A percentile compares a stretch with the other conserved stretches of the same genome.
Conservation (phyloP, 2,888 invertebrate genomes). For the Peribatodes rhomboidaria region DNA sequence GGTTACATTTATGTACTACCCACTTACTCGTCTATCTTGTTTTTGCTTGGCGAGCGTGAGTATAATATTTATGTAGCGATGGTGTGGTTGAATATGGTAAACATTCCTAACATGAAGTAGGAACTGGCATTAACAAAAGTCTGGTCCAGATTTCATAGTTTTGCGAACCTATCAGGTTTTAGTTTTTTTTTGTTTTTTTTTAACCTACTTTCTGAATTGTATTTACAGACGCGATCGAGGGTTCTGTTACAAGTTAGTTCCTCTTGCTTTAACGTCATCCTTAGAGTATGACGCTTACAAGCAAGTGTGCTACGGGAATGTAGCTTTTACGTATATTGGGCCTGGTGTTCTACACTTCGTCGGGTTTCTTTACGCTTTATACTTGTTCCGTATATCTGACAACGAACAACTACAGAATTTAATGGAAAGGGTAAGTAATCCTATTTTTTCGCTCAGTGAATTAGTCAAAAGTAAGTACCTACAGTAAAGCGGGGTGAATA, state of each 20-base stretch:
- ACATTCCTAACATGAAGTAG: too few species aligned
- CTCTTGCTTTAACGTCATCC: slow-evolving; percentile 74
- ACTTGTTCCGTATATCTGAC: slow-evolving; percentile 91
- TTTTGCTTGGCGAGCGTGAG: too few species aligned
- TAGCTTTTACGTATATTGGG: slow-evolving; percentile 90
- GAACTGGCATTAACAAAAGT: too few species aligned
- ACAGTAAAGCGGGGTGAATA: too few species aligned
- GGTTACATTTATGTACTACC: too few species aligned
- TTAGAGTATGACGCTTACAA: slow-evolving; percentile 83
- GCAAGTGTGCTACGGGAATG: slow-evolving; percentile 90
- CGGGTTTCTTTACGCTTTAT: slow-evolving; percentile 91
- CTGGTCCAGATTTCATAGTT: too few species aligned
- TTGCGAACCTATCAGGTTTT: too few species aligned
- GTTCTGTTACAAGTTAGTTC: slow-evolving; percentile 88
- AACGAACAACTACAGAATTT: slow-evolving; percentile 94
- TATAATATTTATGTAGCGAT: too few species aligned
- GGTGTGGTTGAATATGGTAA: too few species aligned
- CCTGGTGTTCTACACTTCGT: slow-evolving; percentile 91
- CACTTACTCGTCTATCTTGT: too few species aligned
- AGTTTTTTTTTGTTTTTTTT: not conserved
- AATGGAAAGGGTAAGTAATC: slow-evolving; percentile 90
- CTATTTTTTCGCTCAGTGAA: not conserved
- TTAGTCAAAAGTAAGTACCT: too few species aligned
- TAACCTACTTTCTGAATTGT: not conserved
- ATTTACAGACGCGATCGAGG: slow-evolving; percentile 89